Evolutionary conservation across 2,113 vertebrate genomes (phyloP), one percentile per base, ranked within the genome.

Genomic region (Prochilodus magdalenae): DNA sequence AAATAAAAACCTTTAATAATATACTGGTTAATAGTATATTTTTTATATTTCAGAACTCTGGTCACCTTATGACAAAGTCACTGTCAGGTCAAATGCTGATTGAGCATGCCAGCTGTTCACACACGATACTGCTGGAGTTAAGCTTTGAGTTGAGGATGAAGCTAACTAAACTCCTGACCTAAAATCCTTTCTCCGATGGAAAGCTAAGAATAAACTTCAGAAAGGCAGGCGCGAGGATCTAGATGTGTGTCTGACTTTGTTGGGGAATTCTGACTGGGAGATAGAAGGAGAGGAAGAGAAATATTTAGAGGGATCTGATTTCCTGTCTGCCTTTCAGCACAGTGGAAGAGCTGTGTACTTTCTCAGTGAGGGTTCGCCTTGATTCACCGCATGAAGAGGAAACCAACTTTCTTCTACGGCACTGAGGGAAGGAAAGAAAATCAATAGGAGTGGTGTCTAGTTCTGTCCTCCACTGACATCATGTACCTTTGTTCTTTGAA

Each of bases 361-460:
- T 53, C 33, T 77, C 33, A 1, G 33, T 13, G 36, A 60, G 55
- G n/a, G 53, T 51, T 51, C 30, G 13, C 22, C 67, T 40, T 27
- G 63, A 79, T 69, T 70, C 65, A 57, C 24, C 67, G 22, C 26
- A 47, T 72, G 77, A 79, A 13, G n/a, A 60, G 57, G 57, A 60
- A 60, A 26, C n/a, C 53, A 57, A 6, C 18, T 7, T 1, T 10
- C 57, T 60, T 24, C 57, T 4, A 24, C 24, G 12, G n/a, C 18
- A 69, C 66, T 69, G 22, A 44, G 33, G 66, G 33, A 13, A 70
- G 65, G 15, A 5, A 13, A 65, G 5, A 67, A 33, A 33, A 33
- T 40, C 30, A 33, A 36, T 22, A n/a, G 33, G 0, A 70, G 66
- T 24, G 22, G 10, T 44, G 10, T 44, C 10, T 36, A 22, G 5